These are phyloP conservation scores for Drosophila azteca DNA, from an alignment of 1,140 invertebrate genomes.

Conservation along the genomic window DNA sequence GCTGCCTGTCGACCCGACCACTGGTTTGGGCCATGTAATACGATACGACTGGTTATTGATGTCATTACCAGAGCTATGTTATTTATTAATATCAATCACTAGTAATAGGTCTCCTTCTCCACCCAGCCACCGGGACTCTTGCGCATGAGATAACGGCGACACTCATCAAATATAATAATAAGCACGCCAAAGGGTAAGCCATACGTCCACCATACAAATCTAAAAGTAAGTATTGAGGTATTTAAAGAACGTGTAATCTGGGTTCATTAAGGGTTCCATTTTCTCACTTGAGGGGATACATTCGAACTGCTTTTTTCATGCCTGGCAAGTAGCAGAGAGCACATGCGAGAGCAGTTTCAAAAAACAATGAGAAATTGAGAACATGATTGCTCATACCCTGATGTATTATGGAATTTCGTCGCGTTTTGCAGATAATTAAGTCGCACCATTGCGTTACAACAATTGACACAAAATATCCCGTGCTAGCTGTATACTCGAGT, in stretches of 20 bases:
- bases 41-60: no score
- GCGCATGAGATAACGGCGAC: constrained; percentile 88
- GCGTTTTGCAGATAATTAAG: constrained; percentile 93
- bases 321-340: constrained; percentile 89
- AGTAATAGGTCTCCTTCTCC: constrained; percentile 92
- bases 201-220: constrained; percentile 80
- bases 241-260: no score
- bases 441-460: constrained; percentile 93
- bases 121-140: constrained; percentile 89
- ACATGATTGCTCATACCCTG: constrained; percentile 91
- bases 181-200: constrained; percentile 90
- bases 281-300: constrained; percentile 48
- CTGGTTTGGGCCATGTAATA: no score
- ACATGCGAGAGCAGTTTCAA: constrained; percentile 89
- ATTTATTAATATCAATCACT: constrained; percentile 33
- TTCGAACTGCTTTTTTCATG: constrained; percentile 85
- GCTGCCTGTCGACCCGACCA: no score
- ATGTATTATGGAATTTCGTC: constrained; percentile 91
- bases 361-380: constrained; percentile 90
- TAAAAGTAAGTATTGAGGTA: not conserved
- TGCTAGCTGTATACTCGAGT: constrained; percentile 90
- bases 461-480: constrained; percentile 85
- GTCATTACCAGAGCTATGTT: not conserved
- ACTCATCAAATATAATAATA: constrained; percentile 91
- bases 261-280: no score